phyloP scores from a whole-genome alignment of 1,140 invertebrate species.

The Littorina saxatilis region DNA sequence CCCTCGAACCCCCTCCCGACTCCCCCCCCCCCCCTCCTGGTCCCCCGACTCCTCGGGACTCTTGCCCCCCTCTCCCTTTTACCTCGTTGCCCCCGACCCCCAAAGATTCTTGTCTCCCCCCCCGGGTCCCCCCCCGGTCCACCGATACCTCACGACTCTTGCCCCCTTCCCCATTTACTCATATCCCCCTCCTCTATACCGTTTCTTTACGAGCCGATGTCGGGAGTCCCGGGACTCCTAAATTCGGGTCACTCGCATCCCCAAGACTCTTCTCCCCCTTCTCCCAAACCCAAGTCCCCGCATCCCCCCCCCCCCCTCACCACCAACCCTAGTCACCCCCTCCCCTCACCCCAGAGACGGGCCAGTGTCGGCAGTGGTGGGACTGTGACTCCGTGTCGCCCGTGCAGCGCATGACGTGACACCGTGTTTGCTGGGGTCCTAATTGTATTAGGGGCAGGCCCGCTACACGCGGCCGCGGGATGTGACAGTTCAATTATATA shows the following conservation, averaged over 20 bases:
- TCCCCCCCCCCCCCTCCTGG: not conserved
- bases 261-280: not conserved
- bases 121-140: no score
- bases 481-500: constrained; percentile 43
- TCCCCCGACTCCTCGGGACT: not conserved
- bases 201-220: no score
- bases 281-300: no score
- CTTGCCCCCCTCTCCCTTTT: not conserved
- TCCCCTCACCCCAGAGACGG: no score
- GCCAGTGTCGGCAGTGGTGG: not conserved
- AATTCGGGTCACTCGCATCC: no score
- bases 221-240: no score
- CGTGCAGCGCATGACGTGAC: constrained; percentile 14
- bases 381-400: not conserved
- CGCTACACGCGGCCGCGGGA: constrained; percentile 20
- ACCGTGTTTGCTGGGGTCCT: constrained; percentile 27
- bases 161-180: not conserved
- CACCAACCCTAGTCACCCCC: no score
- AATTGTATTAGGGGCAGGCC: constrained; percentile 18
- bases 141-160: no score
- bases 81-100: not conserved
- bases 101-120: not conserved
- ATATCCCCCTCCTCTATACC: no score
- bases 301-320: no score
- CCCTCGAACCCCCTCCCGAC: not conserved